These are phyloP conservation scores for Halocaridina rubra DNA, from an alignment of 2,888 invertebrate genomes.

Conservation along the genomic window DNA sequence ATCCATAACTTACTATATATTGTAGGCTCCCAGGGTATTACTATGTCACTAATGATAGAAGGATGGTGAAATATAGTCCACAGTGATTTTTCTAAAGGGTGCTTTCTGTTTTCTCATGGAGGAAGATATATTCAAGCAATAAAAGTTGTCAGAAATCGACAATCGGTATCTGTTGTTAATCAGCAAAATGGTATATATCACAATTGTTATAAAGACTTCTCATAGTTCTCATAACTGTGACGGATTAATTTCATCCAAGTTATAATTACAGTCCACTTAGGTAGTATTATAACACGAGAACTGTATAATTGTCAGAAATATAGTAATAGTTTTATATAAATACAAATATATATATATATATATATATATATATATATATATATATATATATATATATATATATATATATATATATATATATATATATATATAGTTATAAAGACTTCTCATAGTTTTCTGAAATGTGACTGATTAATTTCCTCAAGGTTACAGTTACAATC, in stretches of 20 bases:
- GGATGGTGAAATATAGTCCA: too few relatives aligned
- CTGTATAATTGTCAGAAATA: not conserved
- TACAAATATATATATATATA: constrained; percentile 2
- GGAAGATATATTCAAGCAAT: too few relatives aligned
- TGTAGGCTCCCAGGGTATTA: too few relatives aligned
- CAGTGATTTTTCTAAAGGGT: too few relatives aligned
- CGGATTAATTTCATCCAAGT: too few relatives aligned
- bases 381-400: not conserved
- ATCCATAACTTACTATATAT: too few relatives aligned
- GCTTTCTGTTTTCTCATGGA: too few relatives aligned
- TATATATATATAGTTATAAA: not conserved
- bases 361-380: constrained; percentile 10
- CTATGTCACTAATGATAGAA: too few relatives aligned
- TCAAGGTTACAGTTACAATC: too few relatives aligned
- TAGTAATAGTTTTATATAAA: not conserved
- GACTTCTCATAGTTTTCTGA: not conserved
- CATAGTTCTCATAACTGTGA: not conserved
- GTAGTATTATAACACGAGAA: not conserved
- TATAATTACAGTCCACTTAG: too few relatives aligned
- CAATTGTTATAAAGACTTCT: not conserved
- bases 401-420: not conserved
- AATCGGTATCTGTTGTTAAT: too few relatives aligned
- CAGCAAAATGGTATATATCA: not conserved
- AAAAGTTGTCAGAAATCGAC: too few relatives aligned
- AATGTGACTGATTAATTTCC: not conserved